Evolutionary conservation across 2,797 vertebrate species (phyloP).

Genomic region (Halcyon chelicuti): DNA sequence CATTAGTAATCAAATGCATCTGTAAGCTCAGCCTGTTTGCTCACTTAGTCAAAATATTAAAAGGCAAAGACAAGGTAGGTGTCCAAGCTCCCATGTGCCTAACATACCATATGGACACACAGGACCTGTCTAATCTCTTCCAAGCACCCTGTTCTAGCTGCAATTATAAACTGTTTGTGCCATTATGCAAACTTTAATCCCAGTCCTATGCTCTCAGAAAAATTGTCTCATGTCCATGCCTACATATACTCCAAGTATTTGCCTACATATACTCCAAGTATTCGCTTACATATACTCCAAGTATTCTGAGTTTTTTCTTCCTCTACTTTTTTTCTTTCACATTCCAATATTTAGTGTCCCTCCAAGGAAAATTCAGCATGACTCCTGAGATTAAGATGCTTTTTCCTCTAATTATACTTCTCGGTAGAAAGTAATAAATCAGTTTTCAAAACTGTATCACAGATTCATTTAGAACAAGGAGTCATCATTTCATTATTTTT

Average conservation of each 20-base stretch:
- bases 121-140: neutral
- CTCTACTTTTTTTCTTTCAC: too few relatives aligned
- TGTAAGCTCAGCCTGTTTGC: neutral
- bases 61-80: neutral
- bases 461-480: fast-evolving
- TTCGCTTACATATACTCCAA: neutral
- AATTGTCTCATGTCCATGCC: neutral
- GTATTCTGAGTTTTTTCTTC: neutral
- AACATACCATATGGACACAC: neutral
- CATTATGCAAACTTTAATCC: neutral
- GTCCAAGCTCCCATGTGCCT: neutral
- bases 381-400: neutral
- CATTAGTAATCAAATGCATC: slow-evolving; percentile 36
- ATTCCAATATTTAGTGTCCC: neutral
- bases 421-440: neutral
- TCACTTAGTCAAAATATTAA: neutral
- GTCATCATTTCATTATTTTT: neutral
- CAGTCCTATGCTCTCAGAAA: neutral
- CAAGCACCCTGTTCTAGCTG: neutral
- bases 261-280: neutral
- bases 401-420: neutral
- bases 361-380: neutral
- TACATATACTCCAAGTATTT: neutral
- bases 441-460: neutral
- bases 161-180: neutral